Percentiles rank a stretch among this genome's conserved stretches.
phyloP scores from a whole-genome alignment of 2,888 invertebrate genomes.

The Heliconius charithonia region DNA sequence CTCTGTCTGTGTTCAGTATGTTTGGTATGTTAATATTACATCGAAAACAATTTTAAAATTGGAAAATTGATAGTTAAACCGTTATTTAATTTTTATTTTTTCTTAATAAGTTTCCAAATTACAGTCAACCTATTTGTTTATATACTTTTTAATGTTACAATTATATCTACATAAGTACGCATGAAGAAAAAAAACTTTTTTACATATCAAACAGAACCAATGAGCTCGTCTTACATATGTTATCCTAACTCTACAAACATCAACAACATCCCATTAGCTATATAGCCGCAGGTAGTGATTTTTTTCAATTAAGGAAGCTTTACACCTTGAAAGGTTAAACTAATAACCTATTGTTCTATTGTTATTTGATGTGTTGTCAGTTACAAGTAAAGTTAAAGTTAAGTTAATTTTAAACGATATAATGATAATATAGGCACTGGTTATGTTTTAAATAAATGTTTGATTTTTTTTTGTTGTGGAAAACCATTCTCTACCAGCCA shows the following conservation, averaged over 20 bases:
- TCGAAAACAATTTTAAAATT: too few species aligned
- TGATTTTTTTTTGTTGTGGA: too few species aligned
- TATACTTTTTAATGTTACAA: neutral
- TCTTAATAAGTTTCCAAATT: neutral
- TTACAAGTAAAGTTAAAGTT: neutral
- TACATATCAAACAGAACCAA: neutral
- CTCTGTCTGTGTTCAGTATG: too few species aligned
- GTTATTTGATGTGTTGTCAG: neutral
- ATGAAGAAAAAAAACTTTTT: neutral
- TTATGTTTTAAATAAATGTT: neutral
- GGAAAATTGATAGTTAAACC: too few species aligned
- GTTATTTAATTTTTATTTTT: too few species aligned
- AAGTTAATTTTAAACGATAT: neutral
- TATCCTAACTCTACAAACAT: neutral
- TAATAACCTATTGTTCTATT: slow-evolving; percentile 14
- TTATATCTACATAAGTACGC: too few species aligned
- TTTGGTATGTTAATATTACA: too few species aligned
- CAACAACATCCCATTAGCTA: slow-evolving; percentile 1
- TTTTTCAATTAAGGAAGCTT: slow-evolving; percentile 13
- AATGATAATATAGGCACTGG: neutral
- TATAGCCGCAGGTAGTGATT: slow-evolving; percentile 9
- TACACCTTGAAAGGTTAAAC: neutral
- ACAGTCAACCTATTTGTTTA: neutral
- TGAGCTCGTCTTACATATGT: neutral
- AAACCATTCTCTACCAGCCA: too few species aligned